These are phyloP conservation scores for Magallana angulata DNA, from an alignment of 1,140 invertebrate genomes.

Conservation along the genomic window DNA sequence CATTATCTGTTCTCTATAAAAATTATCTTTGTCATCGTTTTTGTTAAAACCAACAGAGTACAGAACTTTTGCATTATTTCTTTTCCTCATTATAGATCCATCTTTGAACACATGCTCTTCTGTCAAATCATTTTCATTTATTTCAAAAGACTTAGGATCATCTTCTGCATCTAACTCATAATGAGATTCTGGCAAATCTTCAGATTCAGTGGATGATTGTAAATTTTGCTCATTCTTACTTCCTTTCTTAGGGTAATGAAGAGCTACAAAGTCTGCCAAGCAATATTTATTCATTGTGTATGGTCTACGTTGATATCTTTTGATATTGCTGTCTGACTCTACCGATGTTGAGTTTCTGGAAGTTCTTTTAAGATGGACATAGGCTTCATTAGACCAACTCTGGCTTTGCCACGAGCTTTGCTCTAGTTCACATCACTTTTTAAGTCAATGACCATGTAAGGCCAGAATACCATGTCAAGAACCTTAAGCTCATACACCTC, in stretches of 20 bases:
- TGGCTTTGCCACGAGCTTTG: too few species aligned
- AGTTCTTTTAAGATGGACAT: slow-evolving; percentile 9
- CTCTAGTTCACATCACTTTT: too few species aligned
- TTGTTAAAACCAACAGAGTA: neutral
- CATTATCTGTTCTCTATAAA: slow-evolving; percentile 51
- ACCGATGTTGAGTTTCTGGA: slow-evolving; percentile 28
- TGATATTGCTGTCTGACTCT: slow-evolving; percentile 43
- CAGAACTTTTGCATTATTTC: slow-evolving; percentile 20
- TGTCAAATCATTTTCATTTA: neutral
- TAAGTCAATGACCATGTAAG: too few species aligned
- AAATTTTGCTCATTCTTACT: neutral
- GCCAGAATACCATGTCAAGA: too few species aligned
- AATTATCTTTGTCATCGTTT: slow-evolving; percentile 41
- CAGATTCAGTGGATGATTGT: neutral
- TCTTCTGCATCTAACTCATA: neutral
- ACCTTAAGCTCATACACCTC: too few species aligned
- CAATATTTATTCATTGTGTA: slow-evolving; percentile 23
- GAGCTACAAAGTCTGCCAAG: slow-evolving; percentile 43
- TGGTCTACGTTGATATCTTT: slow-evolving; percentile 46
- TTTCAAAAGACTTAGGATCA: neutral
- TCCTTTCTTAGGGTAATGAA: slow-evolving; percentile 2
- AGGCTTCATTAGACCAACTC: neutral
- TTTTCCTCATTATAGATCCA: neutral
- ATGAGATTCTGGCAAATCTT: slow-evolving; percentile 21
- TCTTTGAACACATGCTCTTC: slow-evolving; percentile 11